A percentile compares a stretch with the other conserved stretches of the same genome.
These are phyloP conservation scores for Eurois occulta DNA, from an alignment of 2,888 invertebrate genomes.

Conservation along the genomic window DNA sequence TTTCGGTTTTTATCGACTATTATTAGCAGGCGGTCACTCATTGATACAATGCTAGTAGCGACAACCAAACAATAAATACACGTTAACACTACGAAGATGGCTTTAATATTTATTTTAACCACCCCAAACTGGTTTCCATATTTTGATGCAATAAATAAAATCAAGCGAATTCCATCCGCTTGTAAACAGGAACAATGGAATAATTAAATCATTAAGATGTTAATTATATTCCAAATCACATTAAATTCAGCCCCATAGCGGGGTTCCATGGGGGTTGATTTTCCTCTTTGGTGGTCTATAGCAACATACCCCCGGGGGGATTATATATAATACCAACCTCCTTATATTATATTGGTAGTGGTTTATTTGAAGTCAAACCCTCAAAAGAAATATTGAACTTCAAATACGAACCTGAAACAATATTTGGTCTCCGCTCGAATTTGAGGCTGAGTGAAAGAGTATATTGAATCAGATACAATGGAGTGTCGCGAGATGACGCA, in stretches of 20 bases:
- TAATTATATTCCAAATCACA: neutral
- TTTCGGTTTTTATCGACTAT: no score
- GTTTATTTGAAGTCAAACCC: slow-evolving; percentile 36
- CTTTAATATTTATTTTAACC: neutral
- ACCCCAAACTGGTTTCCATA: neutral
- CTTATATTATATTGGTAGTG: slow-evolving; percentile 4
- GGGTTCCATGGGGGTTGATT: neutral
- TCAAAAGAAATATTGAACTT: slow-evolving; percentile 43
- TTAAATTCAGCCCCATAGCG: neutral
- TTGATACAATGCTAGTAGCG: no score
- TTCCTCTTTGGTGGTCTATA: neutral
- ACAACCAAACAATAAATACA: neutral
- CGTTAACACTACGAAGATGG: neutral
- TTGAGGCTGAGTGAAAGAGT: slow-evolving; percentile 29
- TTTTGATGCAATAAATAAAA: neutral
- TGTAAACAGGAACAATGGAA: neutral
- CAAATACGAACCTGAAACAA: slow-evolving; percentile 53
- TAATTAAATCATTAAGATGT: neutral
- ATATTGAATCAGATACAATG: slow-evolving; percentile 49
- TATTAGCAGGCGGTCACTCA: neutral
- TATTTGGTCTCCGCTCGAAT: slow-evolving; percentile 41
- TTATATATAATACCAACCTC: neutral
- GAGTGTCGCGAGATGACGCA: slow-evolving; percentile 32
- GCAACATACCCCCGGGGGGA: neutral
- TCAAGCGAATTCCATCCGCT: neutral